Evolutionary conservation across 2,113 vertebrate genomes (phyloP).

Genomic region (Cathartes aura): DNA sequence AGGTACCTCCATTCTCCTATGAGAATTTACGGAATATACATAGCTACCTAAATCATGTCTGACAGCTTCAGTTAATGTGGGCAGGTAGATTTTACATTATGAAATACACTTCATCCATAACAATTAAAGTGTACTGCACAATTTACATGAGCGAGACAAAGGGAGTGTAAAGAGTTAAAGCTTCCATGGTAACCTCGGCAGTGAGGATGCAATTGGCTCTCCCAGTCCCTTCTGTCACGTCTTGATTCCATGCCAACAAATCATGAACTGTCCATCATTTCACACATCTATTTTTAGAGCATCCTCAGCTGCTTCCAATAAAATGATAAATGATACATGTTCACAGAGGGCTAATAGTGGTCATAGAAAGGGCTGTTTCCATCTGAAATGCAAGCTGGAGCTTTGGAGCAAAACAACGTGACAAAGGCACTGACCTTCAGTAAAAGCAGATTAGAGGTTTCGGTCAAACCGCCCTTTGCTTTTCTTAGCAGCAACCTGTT

Average conservation of each 20-base stretch:
- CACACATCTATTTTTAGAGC: constrained; percentile 81
- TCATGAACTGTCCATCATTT: constrained; percentile 67
- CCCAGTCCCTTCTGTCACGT: constrained; percentile 37
- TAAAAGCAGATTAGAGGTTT: constrained; percentile 3
- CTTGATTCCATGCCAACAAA: constrained; percentile 75
- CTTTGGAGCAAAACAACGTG: background rate
- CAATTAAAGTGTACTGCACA: constrained; percentile 65
- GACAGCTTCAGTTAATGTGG: constrained; percentile 60
- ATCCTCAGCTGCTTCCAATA: constrained; percentile 73
- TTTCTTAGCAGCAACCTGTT: constrained; percentile 6
- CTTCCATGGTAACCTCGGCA: constrained; percentile 78
- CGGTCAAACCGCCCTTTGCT: background rate
- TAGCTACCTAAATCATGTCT: constrained; percentile 58
- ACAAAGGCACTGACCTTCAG: constrained; percentile 8
- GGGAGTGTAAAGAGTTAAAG: constrained; percentile 34
- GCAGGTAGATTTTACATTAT: constrained; percentile 61
- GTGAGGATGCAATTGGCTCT: constrained; percentile 64
- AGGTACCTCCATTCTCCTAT: constrained; percentile 13
- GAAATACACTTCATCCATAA: constrained; percentile 69
- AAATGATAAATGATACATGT: constrained; percentile 63
- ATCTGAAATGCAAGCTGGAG: constrained; percentile 22
- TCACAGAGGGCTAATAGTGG: constrained; percentile 31
- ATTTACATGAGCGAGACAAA: background rate
- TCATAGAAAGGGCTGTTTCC: constrained; percentile 34
- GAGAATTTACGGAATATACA: constrained; percentile 46